Evolutionary conservation across 2,797 vertebrate genomes (phyloP).

Genomic region (Tapera naevia): DNA sequence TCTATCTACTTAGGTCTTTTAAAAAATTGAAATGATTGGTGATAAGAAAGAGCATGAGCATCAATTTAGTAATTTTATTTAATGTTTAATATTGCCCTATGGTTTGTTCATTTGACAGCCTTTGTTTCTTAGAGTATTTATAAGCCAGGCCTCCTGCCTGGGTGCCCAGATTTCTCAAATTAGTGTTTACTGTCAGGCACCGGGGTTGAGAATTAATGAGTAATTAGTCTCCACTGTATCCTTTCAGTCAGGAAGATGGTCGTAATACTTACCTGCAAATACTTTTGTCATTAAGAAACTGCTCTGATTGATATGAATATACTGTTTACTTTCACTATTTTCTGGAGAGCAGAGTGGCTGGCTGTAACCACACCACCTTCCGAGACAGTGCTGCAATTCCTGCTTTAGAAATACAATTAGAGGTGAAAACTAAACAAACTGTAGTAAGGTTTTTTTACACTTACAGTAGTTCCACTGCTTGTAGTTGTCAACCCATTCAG

Average conservation of each 20-base stretch:
- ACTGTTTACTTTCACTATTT: not conserved
- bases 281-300: not conserved
- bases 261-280: not conserved
- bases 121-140: not conserved
- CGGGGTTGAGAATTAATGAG: not conserved
- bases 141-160: not conserved
- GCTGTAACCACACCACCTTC: not conserved
- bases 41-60: not conserved
- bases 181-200: not conserved
- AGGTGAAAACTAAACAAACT: not conserved
- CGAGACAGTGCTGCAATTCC: not conserved
- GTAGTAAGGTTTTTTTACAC: not conserved
- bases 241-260: not conserved
- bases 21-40: not conserved
- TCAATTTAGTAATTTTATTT: not conserved
- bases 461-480: not conserved
- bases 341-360: not conserved
- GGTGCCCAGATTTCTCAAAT: not conserved
- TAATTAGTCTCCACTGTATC: not conserved
- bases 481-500: not conserved
- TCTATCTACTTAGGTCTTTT: not conserved
- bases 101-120: not conserved
- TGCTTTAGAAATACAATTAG: not conserved
- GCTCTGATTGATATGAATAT: accelerated
- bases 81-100: not conserved